These are phyloP conservation scores for Sympetrum striolatum DNA, from an alignment of 2,888 invertebrate genomes.

Conservation along the genomic window DNA sequence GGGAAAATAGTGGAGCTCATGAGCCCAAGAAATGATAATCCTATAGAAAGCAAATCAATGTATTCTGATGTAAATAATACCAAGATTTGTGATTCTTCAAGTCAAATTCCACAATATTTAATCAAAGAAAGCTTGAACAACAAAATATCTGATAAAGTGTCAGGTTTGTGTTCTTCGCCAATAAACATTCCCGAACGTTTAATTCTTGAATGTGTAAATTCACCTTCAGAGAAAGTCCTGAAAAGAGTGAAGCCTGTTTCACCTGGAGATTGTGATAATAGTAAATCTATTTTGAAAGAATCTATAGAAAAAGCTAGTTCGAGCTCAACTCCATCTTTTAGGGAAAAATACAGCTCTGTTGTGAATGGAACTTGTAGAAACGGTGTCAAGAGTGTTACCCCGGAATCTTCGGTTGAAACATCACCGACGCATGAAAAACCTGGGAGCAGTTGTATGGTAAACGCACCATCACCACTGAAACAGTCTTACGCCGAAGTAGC, in stretches of 20 bases:
- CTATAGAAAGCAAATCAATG: not conserved
- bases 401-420: not conserved
- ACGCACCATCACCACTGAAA: not conserved
- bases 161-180: too few relatives aligned
- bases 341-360: conserved; percentile 1
- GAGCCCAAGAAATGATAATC: not conserved
- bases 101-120: not conserved
- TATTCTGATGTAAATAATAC: not conserved
- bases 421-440: not conserved
- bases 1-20: not conserved
- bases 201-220: too few relatives aligned
- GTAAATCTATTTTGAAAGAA: not conserved
- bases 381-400: not conserved
- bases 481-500: conserved; percentile 26
- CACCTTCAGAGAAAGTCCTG: too few relatives aligned
- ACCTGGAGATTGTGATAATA: not conserved
- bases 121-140: not conserved
- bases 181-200: too few relatives aligned
- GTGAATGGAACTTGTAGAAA: not conserved
- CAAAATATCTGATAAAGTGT: not conserved
- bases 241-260: not conserved
- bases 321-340: not conserved
- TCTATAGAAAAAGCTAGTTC: not conserved
- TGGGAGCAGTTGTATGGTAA: not conserved
- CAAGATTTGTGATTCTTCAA: not conserved